A percentile compares a stretch with the other conserved stretches of the same genome.
Conservation (phyloP, 2,113 vertebrate species). For the Albula goreensis region DNA sequence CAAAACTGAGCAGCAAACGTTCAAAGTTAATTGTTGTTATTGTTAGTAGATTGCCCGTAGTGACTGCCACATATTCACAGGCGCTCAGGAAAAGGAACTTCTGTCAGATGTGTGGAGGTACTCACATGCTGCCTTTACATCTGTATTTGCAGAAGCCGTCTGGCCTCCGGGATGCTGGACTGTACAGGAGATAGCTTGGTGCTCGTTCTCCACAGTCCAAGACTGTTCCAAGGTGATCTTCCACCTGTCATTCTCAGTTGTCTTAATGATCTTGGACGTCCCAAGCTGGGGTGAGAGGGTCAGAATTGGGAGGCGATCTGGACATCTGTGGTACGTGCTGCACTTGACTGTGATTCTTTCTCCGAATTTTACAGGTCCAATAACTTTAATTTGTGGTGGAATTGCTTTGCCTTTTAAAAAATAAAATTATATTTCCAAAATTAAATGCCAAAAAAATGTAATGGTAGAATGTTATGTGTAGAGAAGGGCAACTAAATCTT, state of each 20-base stretch:
- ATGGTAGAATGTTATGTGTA: too few species aligned
- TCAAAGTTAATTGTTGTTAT: too few species aligned
- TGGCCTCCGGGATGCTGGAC: constrained; percentile 46
- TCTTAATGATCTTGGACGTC: not conserved
- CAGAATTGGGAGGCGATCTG: constrained; percentile 40
- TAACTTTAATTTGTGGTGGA: constrained; percentile 47
- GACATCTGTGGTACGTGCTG: constrained; percentile 49
- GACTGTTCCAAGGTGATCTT: constrained; percentile 38
- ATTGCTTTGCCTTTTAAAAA: constrained; percentile 40
- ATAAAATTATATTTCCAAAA: not conserved
- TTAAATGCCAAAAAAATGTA: not conserved
- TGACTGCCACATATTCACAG: too few species aligned
- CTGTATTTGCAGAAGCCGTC: constrained; percentile 37
- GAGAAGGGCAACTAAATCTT: too few species aligned
- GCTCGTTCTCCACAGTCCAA: constrained; percentile 45
- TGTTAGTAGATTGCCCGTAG: too few species aligned
- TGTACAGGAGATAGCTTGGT: constrained; percentile 47
- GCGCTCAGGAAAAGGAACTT: too few species aligned
- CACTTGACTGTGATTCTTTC: constrained; percentile 50
- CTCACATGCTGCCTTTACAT: constrained; percentile 57
- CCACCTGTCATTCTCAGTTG: constrained; percentile 46
- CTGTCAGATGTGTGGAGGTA: not conserved
- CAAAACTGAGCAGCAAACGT: too few species aligned
- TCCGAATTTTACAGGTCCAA: constrained; percentile 46
- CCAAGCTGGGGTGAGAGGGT: constrained; percentile 28